phyloP scores from a whole-genome alignment of 2,888 invertebrate genomes.

The Conops quadrifasciatus region DNA sequence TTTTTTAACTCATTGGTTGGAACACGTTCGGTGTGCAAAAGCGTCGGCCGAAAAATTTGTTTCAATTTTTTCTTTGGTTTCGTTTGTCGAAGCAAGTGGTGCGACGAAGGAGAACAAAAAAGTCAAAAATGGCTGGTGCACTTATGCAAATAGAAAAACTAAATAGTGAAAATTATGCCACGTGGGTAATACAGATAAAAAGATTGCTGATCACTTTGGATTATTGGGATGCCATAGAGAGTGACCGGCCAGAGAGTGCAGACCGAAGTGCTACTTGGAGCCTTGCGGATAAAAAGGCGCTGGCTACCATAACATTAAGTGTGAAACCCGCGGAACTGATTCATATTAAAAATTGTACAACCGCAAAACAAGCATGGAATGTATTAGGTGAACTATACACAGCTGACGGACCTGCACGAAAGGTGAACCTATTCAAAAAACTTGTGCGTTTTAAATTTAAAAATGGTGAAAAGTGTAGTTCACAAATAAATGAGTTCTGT shows the following conservation, averaged over 20 bases:
- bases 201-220: slow-evolving; percentile 36
- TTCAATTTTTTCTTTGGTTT: no score
- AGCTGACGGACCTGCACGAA: slow-evolving; percentile 34
- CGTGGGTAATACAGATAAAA: slow-evolving; percentile 37
- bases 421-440: slow-evolving; percentile 37
- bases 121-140: not conserved
- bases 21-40: no score
- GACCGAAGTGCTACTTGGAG: not conserved
- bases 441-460: slow-evolving; percentile 31
- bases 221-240: slow-evolving; percentile 19
- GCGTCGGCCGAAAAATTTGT: no score
- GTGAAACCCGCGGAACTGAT: slow-evolving; percentile 37
- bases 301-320: slow-evolving; percentile 34
- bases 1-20: no score
- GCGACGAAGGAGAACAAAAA: no score
- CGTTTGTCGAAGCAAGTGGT: no score
- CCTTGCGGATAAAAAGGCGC: slow-evolving; percentile 30
- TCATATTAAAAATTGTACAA: slow-evolving; percentile 34
- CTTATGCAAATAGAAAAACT: slow-evolving; percentile 35
- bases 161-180: slow-evolving; percentile 31
- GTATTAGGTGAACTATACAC: slow-evolving; percentile 32
- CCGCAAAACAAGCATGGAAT: slow-evolving; percentile 35
- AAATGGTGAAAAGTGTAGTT: slow-evolving; percentile 17
- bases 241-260: not conserved
- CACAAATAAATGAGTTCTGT: slow-evolving; percentile 26